Evolutionary conservation across 2,797 vertebrate species (phyloP).

Genomic region (Coracias cyanogaster): DNA sequence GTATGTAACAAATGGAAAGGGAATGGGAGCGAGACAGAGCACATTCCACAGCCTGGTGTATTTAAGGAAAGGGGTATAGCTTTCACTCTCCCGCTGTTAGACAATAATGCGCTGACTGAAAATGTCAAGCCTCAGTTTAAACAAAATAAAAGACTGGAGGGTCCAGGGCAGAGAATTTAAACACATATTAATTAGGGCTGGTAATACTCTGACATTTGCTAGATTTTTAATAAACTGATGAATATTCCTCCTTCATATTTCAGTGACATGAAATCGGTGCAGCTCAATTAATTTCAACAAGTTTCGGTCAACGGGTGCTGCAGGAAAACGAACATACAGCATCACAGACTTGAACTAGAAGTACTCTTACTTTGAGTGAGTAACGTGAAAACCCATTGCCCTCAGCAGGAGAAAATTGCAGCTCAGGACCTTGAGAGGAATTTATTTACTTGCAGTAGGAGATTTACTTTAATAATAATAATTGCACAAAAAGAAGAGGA

Average conservation of each 20-base stretch:
- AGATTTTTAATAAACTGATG: slow-evolving; percentile 73
- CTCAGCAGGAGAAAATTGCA: not conserved
- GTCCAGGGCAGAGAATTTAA: slow-evolving; percentile 68
- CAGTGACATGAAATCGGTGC: slow-evolving; percentile 40
- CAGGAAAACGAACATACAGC: slow-evolving; percentile 11
- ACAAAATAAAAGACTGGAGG: slow-evolving; percentile 74
- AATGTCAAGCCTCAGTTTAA: slow-evolving; percentile 77
- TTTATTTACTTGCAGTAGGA: slow-evolving; percentile 47
- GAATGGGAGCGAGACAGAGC: slow-evolving; percentile 51
- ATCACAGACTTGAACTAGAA: not conserved
- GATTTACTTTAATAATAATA: slow-evolving; percentile 25
- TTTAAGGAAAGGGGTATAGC: slow-evolving; percentile 73
- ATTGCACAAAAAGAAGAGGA: not conserved
- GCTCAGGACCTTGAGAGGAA: not conserved
- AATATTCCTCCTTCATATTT: slow-evolving; percentile 69
- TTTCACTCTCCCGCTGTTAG: slow-evolving; percentile 73
- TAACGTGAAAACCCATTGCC: not conserved
- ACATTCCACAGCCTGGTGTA: slow-evolving; percentile 74
- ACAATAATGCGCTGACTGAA: slow-evolving; percentile 78
- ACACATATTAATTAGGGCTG: slow-evolving; percentile 75
- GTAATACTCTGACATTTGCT: slow-evolving; percentile 61
- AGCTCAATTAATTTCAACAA: slow-evolving; percentile 65
- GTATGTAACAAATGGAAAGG: slow-evolving; percentile 50
- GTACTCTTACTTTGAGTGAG: not conserved
- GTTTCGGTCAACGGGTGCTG: slow-evolving; percentile 1